Conservation (phyloP, 2,888 invertebrate genomes). For the Salticus scenicus region DNA sequence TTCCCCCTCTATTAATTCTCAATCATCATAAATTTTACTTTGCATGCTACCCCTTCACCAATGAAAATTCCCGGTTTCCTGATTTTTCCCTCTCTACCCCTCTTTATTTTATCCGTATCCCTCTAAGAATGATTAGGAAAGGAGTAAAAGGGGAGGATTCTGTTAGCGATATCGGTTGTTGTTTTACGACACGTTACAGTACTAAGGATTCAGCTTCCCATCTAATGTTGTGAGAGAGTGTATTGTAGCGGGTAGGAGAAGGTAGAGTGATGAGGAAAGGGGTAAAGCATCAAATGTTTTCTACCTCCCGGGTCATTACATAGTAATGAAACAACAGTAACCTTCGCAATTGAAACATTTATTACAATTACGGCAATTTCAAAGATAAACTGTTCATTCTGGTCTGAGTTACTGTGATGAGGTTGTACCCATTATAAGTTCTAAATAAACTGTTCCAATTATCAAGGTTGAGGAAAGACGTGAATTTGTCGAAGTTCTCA, state of each 20-base stretch:
- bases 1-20: not conserved
- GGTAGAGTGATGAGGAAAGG: not conserved
- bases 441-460: not conserved
- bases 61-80: not conserved
- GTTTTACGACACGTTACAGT: conserved; percentile 47
- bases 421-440: not conserved
- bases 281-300: not conserved
- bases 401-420: not conserved
- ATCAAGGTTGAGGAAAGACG: too few relatives aligned
- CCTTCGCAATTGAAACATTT: conserved; percentile 2
- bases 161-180: conserved; percentile 39
- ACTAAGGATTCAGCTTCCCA: conserved; percentile 24
- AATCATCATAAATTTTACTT: not conserved
- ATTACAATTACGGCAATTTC: conserved; percentile 18
- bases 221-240: not conserved
- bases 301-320: conserved; percentile 28
- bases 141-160: not conserved
- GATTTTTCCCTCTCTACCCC: not conserved
- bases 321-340: conserved; percentile 22
- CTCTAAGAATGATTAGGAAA: conserved; percentile 31
- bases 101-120: not conserved
- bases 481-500: too few relatives aligned
- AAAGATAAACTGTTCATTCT: not conserved
- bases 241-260: conserved; percentile 17
- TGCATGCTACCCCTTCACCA: not conserved